Evolutionary conservation across 1,140 invertebrate species (phyloP).

Genomic region (Aradophagus sp.): DNA sequence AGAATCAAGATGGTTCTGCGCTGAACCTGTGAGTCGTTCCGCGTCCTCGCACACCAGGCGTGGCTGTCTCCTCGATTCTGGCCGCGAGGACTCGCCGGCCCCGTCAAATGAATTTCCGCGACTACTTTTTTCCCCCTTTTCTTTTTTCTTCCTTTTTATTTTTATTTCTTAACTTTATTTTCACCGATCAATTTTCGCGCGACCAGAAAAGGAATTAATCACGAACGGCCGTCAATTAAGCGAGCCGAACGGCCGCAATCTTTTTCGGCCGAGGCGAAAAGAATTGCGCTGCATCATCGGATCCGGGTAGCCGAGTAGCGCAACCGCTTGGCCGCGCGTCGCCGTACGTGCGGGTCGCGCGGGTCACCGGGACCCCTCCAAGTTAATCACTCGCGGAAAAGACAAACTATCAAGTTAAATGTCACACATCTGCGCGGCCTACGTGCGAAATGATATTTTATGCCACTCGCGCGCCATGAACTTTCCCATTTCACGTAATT

Average conservation of each 20-base stretch:
- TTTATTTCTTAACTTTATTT: too few relatives aligned
- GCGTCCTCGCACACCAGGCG: conserved; percentile 73
- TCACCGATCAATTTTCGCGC: too few relatives aligned
- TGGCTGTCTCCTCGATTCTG: conserved; percentile 61
- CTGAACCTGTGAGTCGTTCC: conserved; percentile 71
- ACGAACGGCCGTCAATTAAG: too few relatives aligned
- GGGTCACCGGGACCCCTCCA: conserved; percentile 45
- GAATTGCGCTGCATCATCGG: too few relatives aligned
- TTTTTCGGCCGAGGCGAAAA: too few relatives aligned
- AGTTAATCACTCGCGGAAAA: conserved; percentile 51
- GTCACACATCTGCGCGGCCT: conserved; percentile 53
- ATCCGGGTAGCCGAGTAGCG: conserved; percentile 22
- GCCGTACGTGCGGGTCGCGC: conserved; percentile 40
- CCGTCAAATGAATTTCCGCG: conserved; percentile 45
- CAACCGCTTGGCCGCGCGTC: conserved; percentile 28
- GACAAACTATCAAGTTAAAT: conserved; percentile 56
- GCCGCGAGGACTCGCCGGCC: conserved; percentile 32
- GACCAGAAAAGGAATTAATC: too few relatives aligned
- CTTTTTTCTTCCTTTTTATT: too few relatives aligned
- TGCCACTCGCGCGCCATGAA: conserved; percentile 32
- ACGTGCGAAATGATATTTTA: conserved; percentile 57
- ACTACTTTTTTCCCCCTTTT: too few relatives aligned
- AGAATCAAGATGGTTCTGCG: conserved; percentile 61
- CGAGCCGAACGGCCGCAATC: too few relatives aligned
- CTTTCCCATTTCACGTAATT: conserved; percentile 50